phyloP scores from a whole-genome alignment of 2,888 invertebrate genomes.

The Gnatocerus cornutus region DNA sequence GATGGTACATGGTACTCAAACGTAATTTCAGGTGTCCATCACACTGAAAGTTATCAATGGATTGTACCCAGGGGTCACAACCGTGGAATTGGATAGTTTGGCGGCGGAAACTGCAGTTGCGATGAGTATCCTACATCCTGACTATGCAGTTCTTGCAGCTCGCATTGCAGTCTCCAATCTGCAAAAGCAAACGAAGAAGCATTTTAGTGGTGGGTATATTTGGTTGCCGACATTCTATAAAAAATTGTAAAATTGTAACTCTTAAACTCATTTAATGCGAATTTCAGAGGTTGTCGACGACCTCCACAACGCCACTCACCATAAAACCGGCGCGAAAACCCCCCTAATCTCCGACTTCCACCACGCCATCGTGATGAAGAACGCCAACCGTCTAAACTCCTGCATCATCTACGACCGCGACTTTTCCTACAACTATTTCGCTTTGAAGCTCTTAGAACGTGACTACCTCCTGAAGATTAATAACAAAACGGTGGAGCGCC shows the following conservation, averaged over 20 bases:
- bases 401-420: slow-evolving; percentile 98
- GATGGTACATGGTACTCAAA: neutral
- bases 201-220: slow-evolving; percentile 82
- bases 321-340: slow-evolving; percentile 79
- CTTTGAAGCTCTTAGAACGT: slow-evolving; percentile 98
- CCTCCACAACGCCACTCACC: slow-evolving; percentile 85
- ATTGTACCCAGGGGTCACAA: slow-evolving; percentile 96
- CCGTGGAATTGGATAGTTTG: slow-evolving; percentile 96
- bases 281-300: slow-evolving; percentile 90
- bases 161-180: slow-evolving; percentile 94
- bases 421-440: slow-evolving; percentile 98
- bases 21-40: slow-evolving; percentile 80
- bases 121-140: slow-evolving; percentile 97
- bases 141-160: slow-evolving; percentile 92
- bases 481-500: slow-evolving; percentile 94
- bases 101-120: slow-evolving; percentile 99
- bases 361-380: slow-evolving; percentile 85
- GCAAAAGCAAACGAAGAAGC: slow-evolving; percentile 97
- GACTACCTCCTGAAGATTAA: slow-evolving; percentile 95
- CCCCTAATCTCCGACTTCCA: slow-evolving; percentile 92
- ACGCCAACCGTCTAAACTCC: slow-evolving; percentile 94
- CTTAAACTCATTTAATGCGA: no score
- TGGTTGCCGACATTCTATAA: neutral
- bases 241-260: no score
- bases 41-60: slow-evolving; percentile 95